Conservation (phyloP, 2,797 vertebrate species). For the Cyprinella venusta region DNA sequence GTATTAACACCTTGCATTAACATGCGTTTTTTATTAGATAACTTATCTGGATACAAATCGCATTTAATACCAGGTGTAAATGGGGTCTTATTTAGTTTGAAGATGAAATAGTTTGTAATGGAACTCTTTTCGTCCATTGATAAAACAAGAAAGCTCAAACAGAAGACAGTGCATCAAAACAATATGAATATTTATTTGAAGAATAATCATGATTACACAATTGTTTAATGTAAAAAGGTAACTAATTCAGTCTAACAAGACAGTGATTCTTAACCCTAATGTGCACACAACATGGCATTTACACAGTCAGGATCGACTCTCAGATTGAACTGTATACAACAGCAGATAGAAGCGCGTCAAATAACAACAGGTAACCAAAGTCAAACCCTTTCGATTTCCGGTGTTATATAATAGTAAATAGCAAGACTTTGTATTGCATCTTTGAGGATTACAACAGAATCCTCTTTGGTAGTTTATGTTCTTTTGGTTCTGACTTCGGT, state of each 20-base stretch:
- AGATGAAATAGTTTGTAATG: too few species aligned
- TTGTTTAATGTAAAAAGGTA: not conserved
- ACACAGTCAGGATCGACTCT: not conserved
- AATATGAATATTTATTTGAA: not conserved
- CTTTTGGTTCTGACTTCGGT: conserved; percentile 12
- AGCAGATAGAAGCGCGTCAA: not conserved
- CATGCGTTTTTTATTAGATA: too few species aligned
- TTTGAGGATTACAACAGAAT: not conserved
- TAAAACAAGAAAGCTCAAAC: not conserved
- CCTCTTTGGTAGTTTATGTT: not conserved
- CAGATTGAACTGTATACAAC: not conserved
- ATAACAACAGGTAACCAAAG: not conserved
- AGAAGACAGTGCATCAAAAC: too few species aligned
- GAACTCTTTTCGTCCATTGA: too few species aligned
- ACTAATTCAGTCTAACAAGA: not conserved
- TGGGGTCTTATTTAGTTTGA: too few species aligned
- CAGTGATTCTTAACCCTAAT: not conserved
- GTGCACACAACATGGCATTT: not conserved
- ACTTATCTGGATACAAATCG: too few species aligned
- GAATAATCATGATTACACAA: not conserved
- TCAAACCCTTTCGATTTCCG: not conserved
- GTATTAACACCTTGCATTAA: too few species aligned
- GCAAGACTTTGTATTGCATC: not conserved
- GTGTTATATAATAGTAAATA: not conserved
- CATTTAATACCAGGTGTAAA: too few species aligned